Percentiles rank a stretch among this genome's conserved stretches.
Conservation (phyloP, 2,113 vertebrate genomes). For the Apaloderma vittatum region DNA sequence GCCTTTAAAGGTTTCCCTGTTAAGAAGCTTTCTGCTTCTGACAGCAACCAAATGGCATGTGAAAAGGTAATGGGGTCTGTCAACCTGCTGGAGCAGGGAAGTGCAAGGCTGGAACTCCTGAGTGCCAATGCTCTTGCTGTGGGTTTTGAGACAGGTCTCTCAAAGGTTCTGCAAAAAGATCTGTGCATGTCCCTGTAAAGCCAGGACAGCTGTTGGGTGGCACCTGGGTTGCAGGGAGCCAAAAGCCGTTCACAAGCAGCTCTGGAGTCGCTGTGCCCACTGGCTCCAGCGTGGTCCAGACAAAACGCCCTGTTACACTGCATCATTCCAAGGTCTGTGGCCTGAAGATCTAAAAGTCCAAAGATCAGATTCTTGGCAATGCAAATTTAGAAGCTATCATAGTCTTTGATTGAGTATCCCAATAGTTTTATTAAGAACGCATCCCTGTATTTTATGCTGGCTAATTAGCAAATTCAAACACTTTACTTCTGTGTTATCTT, state of each 20-base stretch:
- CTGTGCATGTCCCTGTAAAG: background rate
- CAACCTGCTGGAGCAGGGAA: background rate
- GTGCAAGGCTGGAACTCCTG: accelerated
- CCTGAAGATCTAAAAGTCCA: background rate
- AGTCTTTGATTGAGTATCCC: background rate
- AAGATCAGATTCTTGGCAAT: background rate
- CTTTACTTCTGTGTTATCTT: slow-evolving; percentile 42
- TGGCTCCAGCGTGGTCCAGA: background rate
- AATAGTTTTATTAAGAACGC: background rate
- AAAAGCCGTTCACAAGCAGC: background rate
- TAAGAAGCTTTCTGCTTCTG: slow-evolving; percentile 8
- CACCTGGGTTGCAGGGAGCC: background rate
- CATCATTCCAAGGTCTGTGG: background rate
- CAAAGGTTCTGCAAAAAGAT: accelerated
- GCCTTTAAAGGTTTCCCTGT: background rate
- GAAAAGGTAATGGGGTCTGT: background rate
- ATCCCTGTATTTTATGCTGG: background rate
- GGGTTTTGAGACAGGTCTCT: background rate
- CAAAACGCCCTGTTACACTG: background rate
- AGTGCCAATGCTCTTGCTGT: background rate
- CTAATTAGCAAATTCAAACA: slow-evolving; percentile 43
- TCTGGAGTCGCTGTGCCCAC: background rate
- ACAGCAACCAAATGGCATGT: background rate
- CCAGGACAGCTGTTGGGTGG: background rate
- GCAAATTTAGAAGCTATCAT: background rate